phyloP scores from a whole-genome alignment of 2,797 vertebrate genomes.

The Lophius americanus region DNA sequence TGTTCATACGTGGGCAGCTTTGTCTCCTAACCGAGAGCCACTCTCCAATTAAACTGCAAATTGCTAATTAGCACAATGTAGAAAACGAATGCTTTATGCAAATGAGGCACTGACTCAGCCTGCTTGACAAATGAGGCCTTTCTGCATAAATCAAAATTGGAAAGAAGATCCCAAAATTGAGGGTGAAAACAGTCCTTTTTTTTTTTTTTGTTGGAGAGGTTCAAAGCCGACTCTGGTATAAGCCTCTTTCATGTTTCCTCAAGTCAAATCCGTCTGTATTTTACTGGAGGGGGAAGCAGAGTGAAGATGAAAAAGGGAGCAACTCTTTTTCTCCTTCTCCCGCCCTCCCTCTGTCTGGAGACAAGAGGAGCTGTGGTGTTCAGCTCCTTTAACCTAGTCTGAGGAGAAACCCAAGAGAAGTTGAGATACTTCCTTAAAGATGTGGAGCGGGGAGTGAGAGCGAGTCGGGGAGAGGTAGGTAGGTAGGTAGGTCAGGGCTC shows the following conservation, averaged over 20 bases:
- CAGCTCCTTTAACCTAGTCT: slow-evolving; percentile 77
- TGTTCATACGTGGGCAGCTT: slow-evolving; percentile 81
- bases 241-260: slow-evolving; percentile 87
- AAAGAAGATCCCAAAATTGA: slow-evolving; percentile 80
- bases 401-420: slow-evolving; percentile 72
- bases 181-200: slow-evolving; percentile 65
- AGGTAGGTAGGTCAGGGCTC: slow-evolving; percentile 77
- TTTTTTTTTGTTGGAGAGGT: slow-evolving; percentile 76
- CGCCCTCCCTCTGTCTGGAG: slow-evolving; percentile 68
- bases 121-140: slow-evolving; percentile 86
- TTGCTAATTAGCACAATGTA: slow-evolving; percentile 87
- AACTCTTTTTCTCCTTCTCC: slow-evolving; percentile 56
- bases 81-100: slow-evolving; percentile 86
- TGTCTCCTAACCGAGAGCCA: slow-evolving; percentile 81
- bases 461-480: slow-evolving; percentile 7
- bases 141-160: slow-evolving; percentile 84
- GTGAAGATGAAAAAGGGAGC: slow-evolving; percentile 82
- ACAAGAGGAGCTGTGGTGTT: slow-evolving; percentile 64
- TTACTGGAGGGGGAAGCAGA: slow-evolving; percentile 75
- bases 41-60: slow-evolving; percentile 89
- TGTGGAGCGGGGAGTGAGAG: slow-evolving; percentile 60
- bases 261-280: slow-evolving; percentile 87
- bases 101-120: slow-evolving; percentile 86
- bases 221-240: slow-evolving; percentile 84
- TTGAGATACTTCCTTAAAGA: slow-evolving; percentile 70